Base-by-base conservation (phyloP, 2,888 invertebrate species). In the Steinernema hermaphroditum region DNA sequence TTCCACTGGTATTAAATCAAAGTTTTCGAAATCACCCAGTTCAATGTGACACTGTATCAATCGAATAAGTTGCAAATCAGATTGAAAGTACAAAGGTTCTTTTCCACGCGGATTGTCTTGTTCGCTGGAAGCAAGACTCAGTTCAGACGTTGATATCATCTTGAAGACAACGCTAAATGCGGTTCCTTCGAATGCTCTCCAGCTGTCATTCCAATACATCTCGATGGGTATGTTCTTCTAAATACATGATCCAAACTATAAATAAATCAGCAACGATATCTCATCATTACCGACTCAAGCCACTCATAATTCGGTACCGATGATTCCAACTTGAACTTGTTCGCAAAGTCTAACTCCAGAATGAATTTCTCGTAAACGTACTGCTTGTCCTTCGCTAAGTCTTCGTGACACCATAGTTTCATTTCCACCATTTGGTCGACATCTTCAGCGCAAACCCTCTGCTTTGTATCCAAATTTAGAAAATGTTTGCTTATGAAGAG, bases 261-360 rank as follows among this genome's bases (percentile, higher is more conserved):
- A 19, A 49, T 12, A n/a, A 19, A 9, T 9, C 19, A 49, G 19
- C 9, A 49, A 8, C 12, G 19, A n/a, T n/a, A 54, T 54, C 2
- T 54, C 46, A 4, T 4, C 46, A 14, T n/a, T 54, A 54, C 54
- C 54, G 54, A 54, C 27, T 54, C 54, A 27, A 54, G 54, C 54
- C 54, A 54, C 70, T 81, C 81, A 57, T 76, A 81, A 54, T 81
- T 81, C 6, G 75, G 71, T 4, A 74, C 50, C 27, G 78, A 72
- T 34, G 57, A 71, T 70, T 76, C 77, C 27, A 81, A 44, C 44
- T 80, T 78, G 34, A 68, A 24, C 16, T 77, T 73, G 71, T 81
- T 81, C 14, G 81, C 73, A 74, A 82, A 81, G 72, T 81, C 81
- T 2, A 81, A 50, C 27, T 72, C 75, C 68, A 72, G 62, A 69